A percentile compares a stretch with the other conserved stretches of the same genome.
Conservation (phyloP, 2,113 vertebrate species). For the Pipra filicauda region DNA sequence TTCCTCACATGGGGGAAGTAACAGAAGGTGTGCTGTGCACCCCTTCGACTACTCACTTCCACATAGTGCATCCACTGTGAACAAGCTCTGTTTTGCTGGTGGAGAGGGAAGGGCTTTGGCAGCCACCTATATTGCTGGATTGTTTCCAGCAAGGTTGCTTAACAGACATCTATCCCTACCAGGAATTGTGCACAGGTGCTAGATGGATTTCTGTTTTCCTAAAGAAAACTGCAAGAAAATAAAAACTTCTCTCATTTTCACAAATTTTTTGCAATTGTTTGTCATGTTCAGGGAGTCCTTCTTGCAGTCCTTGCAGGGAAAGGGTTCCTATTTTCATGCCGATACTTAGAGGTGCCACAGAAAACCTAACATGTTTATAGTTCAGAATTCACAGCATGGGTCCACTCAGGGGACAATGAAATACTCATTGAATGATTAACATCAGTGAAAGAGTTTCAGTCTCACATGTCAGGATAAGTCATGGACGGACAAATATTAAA, state of each 20-base stretch:
- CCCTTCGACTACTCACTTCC: neutral
- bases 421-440: neutral
- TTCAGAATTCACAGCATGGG: neutral
- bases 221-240: neutral
- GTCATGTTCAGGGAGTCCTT: neutral
- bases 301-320: neutral
- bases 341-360: neutral
- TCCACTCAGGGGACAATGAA: neutral
- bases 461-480: neutral
- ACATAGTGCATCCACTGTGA: neutral
- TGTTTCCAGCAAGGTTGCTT: neutral
- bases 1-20: neutral
- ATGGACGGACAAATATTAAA: neutral
- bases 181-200: neutral
- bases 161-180: neutral
- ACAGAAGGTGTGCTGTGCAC: neutral
- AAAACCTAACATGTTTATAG: neutral
- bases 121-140: neutral
- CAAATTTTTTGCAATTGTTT: neutral
- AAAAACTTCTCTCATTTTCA: neutral
- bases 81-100: neutral
- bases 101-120: neutral
- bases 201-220: neutral
- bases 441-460: neutral
- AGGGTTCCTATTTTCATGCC: neutral